Evolutionary conservation across 1,140 invertebrate species (phyloP).

Genomic region (Littorina saxatilis): DNA sequence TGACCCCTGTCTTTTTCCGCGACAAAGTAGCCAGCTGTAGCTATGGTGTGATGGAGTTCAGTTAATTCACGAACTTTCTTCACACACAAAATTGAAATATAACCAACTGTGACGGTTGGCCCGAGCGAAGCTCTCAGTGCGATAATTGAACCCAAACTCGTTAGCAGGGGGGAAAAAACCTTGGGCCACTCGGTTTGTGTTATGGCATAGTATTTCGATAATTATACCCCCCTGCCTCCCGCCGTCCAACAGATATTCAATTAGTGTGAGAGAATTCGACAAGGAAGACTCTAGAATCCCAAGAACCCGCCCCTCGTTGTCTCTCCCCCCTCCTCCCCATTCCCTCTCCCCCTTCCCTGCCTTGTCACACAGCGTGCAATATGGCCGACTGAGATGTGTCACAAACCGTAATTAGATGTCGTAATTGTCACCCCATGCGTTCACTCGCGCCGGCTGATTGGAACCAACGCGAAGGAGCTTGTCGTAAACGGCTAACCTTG

Average conservation of each 20-base stretch:
- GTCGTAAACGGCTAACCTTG: too few species aligned
- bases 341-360: not conserved
- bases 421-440: not conserved
- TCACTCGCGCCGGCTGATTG: too few species aligned
- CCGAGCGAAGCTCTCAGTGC: too few species aligned
- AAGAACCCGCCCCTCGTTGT: not conserved
- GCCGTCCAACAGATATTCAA: not conserved
- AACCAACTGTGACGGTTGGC: too few species aligned
- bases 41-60: too few species aligned
- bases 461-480: too few species aligned
- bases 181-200: not conserved
- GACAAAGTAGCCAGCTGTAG: too few species aligned
- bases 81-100: too few species aligned
- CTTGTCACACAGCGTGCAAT: not conserved
- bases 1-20: too few species aligned
- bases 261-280: not conserved
- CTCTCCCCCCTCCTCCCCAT: not conserved
- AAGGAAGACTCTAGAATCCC: not conserved
- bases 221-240: not conserved
- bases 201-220: not conserved
- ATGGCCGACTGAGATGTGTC: constrained; percentile 1
- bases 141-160: too few species aligned
- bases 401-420: constrained; percentile 9
- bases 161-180: too few species aligned
- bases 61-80: too few species aligned